phyloP scores from a whole-genome alignment of 2,797 vertebrate genomes.

The Paguma larvata region DNA sequence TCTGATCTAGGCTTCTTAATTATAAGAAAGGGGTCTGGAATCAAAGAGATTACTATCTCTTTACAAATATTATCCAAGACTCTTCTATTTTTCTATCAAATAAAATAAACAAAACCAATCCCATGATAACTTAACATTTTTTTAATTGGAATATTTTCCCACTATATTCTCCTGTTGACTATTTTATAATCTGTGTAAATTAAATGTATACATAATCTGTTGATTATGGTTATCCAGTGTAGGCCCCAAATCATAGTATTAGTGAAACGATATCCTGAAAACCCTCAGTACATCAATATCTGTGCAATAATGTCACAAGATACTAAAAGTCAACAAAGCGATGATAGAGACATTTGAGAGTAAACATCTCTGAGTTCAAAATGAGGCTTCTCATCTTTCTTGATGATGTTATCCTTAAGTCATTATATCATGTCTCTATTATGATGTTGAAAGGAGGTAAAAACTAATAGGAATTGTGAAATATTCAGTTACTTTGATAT shows the following conservation, averaged over 20 bases:
- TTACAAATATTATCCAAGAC: background rate
- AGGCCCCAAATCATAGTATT: background rate
- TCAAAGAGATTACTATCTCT: background rate
- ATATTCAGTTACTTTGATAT: background rate
- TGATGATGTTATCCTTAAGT: background rate
- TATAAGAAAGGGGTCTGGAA: background rate
- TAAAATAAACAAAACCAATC: background rate
- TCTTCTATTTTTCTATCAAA: background rate
- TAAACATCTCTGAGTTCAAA: constrained; percentile 15
- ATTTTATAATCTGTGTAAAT: background rate
- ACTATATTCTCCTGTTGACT: background rate
- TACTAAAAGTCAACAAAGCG: background rate
- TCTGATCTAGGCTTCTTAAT: background rate
- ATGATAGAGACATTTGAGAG: background rate
- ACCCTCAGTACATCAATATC: background rate
- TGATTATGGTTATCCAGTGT: background rate
- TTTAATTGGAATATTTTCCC: background rate
- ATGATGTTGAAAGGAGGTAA: background rate
- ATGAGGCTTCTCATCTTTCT: background rate
- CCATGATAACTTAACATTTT: background rate
- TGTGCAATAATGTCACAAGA: background rate
- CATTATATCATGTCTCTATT: background rate
- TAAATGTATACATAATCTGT: background rate
- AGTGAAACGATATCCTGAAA: background rate
- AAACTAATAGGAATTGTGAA: background rate